A percentile compares a stretch with the other conserved stretches of the same genome.
Conservation (phyloP, 2,797 vertebrate species). For the Nothura maculosa region DNA sequence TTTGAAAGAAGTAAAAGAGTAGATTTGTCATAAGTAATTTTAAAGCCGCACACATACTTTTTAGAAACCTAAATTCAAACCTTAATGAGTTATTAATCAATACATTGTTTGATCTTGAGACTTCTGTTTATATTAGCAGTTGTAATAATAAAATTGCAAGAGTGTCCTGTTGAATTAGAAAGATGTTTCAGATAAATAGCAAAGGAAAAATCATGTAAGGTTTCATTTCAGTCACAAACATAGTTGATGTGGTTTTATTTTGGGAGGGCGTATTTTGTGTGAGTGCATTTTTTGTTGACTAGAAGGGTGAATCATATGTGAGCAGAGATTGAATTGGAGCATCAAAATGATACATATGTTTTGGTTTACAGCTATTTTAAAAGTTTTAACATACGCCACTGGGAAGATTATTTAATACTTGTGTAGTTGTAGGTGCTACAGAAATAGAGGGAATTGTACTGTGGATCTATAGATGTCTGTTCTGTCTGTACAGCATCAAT, state of each 20-base stretch:
- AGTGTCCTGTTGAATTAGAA: neutral
- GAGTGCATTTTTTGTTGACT: neutral
- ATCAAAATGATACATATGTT: neutral
- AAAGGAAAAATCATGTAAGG: neutral
- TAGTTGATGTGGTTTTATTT: neutral
- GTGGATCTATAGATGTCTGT: neutral
- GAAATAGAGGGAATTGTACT: neutral
- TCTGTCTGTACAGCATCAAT: neutral
- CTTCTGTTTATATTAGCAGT: neutral
- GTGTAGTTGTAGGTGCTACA: neutral
- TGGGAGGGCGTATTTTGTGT: neutral
- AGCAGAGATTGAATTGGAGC: neutral
- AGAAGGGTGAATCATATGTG: neutral
- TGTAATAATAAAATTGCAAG: neutral
- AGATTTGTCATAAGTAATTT: neutral
- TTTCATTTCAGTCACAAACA: neutral
- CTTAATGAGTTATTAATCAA: neutral
- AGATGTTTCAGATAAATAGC: neutral
- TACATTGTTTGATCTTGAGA: neutral
- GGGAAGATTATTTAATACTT: conserved; percentile 10
- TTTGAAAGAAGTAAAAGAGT: neutral
- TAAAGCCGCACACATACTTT: neutral
- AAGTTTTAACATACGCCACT: neutral
- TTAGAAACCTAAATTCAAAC: neutral
- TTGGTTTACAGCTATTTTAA: neutral